phyloP scores from a whole-genome alignment of 2,888 invertebrate genomes.

The Lasioglossum figueresi region DNA sequence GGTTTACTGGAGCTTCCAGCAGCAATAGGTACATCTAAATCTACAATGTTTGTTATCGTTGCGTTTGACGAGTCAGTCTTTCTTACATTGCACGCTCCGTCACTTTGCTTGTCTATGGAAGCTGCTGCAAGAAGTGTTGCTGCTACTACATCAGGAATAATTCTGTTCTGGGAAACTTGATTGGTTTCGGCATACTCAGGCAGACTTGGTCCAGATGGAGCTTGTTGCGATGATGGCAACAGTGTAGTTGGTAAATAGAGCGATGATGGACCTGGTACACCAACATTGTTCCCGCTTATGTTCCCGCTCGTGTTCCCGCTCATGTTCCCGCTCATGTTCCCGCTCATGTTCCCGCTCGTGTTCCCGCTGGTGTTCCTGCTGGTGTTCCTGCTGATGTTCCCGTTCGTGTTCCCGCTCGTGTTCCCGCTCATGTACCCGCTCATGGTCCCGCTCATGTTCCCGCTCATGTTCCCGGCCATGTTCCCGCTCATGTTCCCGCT shows the following conservation, averaged over 20 bases:
- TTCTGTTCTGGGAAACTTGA: slow-evolving; percentile 58
- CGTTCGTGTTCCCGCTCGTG: no score
- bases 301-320: background rate
- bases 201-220: slow-evolving; percentile 34
- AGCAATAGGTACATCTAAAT: no score
- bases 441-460: no score
- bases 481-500: background rate
- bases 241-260: slow-evolving; percentile 49
- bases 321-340: no score
- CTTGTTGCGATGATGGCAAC: slow-evolving; percentile 43
- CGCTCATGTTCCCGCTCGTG: no score
- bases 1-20: background rate
- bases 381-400: no score
- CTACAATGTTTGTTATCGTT: slow-evolving; percentile 27
- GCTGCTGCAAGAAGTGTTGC: slow-evolving; percentile 69
- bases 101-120: slow-evolving; percentile 62
- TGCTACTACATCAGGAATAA: slow-evolving; percentile 71
- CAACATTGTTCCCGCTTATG: slow-evolving; percentile 7
- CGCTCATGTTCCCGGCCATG: no score
- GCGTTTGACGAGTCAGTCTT: slow-evolving; percentile 27
- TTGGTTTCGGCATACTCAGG: slow-evolving; percentile 37
- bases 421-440: no score
- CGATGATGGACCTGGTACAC: slow-evolving; percentile 39
- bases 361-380: no score
- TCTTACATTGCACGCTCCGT: slow-evolving; percentile 42